Evolutionary conservation across 2,113 vertebrate species (phyloP).

Genomic region (Montifringilla adamsi): DNA sequence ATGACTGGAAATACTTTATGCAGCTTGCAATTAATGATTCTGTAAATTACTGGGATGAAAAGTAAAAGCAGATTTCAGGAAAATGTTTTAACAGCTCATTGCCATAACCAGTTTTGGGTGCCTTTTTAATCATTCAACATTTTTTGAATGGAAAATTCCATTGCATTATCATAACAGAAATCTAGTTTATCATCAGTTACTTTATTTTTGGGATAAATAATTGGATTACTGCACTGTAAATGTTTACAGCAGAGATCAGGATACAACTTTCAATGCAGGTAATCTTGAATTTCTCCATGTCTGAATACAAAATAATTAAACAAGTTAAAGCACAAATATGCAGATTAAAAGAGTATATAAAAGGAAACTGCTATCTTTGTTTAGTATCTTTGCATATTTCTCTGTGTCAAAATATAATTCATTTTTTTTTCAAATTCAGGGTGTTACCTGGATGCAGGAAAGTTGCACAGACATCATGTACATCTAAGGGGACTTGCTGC

Average conservation of each 20-base stretch:
- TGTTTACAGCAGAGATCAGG: not conserved
- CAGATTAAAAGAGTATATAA: not conserved
- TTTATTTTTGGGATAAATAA: not conserved
- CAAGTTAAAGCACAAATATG: not conserved
- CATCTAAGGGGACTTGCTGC: not conserved
- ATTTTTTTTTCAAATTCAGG: not conserved
- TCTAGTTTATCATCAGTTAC: not conserved
- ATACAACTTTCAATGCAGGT: not conserved
- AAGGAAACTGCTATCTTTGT: not conserved
- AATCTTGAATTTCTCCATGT: not conserved
- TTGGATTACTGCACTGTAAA: not conserved
- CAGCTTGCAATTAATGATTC: not conserved
- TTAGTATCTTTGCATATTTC: not conserved
- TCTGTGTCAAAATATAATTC: not conserved
- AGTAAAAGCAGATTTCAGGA: not conserved
- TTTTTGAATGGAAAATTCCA: not conserved
- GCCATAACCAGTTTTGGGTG: not conserved
- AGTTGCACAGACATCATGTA: not conserved
- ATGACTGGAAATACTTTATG: not conserved
- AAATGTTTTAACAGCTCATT: not conserved
- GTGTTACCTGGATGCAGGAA: not conserved
- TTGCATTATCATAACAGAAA: not conserved
- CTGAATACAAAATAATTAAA: not conserved
- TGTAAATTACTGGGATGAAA: not conserved
- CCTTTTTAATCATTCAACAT: not conserved